Conservation (phyloP, 1,140 invertebrate genomes). For the Drosophila bocki region DNA sequence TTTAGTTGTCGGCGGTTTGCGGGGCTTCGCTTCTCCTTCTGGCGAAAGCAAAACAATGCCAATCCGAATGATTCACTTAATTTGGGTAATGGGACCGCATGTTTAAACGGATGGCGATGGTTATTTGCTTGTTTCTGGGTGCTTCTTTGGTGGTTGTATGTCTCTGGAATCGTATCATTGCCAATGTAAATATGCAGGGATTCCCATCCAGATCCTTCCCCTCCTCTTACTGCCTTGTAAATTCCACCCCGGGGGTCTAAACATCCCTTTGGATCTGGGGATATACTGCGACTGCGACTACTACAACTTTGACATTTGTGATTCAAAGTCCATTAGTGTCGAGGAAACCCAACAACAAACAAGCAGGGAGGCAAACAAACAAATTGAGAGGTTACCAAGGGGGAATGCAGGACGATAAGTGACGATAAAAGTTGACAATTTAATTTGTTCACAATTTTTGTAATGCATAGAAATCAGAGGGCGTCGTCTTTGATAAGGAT, state of each 20-base stretch:
- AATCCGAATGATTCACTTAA: slow-evolving; percentile 78
- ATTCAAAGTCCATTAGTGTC: slow-evolving; percentile 81
- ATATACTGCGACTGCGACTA: slow-evolving; percentile 1
- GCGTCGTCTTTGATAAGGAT: slow-evolving; percentile 50
- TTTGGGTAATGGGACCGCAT: slow-evolving; percentile 82
- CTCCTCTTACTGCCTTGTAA: slow-evolving; percentile 30
- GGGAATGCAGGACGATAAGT: slow-evolving; percentile 10
- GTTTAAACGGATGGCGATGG: slow-evolving; percentile 35
- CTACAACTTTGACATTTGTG: slow-evolving; percentile 38
- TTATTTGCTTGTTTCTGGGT: slow-evolving; percentile 30
- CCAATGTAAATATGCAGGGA: slow-evolving; percentile 70
- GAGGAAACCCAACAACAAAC: slow-evolving; percentile 54
- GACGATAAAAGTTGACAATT: slow-evolving; percentile 76
- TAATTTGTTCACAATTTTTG: slow-evolving; percentile 77
- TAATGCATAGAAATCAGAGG: slow-evolving; percentile 28
- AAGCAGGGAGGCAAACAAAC: slow-evolving; percentile 35
- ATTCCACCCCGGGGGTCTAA: slow-evolving; percentile 70
- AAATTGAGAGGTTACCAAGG: slow-evolving; percentile 47
- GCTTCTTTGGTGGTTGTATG: slow-evolving; percentile 59
- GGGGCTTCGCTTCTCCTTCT: slow-evolving; percentile 47
- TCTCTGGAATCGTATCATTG: slow-evolving; percentile 71
- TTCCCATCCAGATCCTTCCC: slow-evolving; percentile 12
- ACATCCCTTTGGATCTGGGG: slow-evolving; percentile 31
- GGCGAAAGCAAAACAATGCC: slow-evolving; percentile 75
- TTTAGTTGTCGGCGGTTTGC: slow-evolving; percentile 81